Evolutionary conservation across 2,888 invertebrate species (phyloP), one percentile per base, ranked within the genome.

Genomic region (Ophion costatus): DNA sequence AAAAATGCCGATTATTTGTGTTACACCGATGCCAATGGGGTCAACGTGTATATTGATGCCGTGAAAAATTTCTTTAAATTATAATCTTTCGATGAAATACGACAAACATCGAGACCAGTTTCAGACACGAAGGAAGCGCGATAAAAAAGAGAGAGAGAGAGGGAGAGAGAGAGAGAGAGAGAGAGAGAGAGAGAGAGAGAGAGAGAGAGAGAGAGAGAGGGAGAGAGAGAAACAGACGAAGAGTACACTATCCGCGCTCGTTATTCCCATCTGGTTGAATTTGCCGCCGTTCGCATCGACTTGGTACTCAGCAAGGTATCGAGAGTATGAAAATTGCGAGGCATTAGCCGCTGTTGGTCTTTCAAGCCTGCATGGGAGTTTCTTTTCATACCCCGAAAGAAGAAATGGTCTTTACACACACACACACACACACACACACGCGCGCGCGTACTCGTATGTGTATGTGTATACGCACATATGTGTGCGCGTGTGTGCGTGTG

Each of bases 241-340:
- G 33, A 24, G 59, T 67, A 38, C 74, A 42, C 64, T 80, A 80
- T 80, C 66, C 51, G 22, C 42, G 14, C 64, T 67, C 59, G 57
- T 75, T 75, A 80, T 74, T 70, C 33, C 70, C 61, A 69, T 42
- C 67, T 80, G 70, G 63, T 84, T 78, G 73, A 29, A 20, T 79
- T 78, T 78, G 67, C 63, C 67, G 67, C 57, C n/a, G 67, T 14
- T 33, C 57, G 20, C 51, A 38, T 56, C 69, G 45, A 70, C 69
- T 66, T 17, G 45, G 59, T 51, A 76, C 76, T 66, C 59, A 14
- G 33, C 75, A 29, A 66, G 64, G 64, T 77, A 85, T 83, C 80
- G 85, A 83, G 85, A 82, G 79, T 77, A 76, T 85, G 82, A 82
- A 85, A 82, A 80, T 82, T 80, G 85, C 85, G 45, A 80, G 81